Conservation (phyloP, 2,888 invertebrate species). For the Tupiocoris notatus region DNA sequence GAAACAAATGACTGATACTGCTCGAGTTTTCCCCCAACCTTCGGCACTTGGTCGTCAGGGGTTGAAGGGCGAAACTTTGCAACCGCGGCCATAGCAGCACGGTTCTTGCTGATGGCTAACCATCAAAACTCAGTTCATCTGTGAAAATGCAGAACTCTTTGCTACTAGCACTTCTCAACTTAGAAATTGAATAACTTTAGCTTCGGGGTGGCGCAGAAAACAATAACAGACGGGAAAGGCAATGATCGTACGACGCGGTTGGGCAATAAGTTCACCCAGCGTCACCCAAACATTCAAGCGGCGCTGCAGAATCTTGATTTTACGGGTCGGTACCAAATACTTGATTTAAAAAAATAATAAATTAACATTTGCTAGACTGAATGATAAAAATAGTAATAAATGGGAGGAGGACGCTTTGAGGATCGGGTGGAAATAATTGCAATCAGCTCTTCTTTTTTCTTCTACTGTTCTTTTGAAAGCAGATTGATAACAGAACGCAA, state of each 20-base stretch:
- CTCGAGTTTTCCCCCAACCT: background rate
- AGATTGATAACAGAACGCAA: too few relatives aligned
- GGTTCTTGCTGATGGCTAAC: conserved; percentile 11
- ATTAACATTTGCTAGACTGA: too few relatives aligned
- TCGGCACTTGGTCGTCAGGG: background rate
- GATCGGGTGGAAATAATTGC: background rate
- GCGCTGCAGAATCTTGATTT: too few relatives aligned
- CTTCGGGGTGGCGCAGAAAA: background rate
- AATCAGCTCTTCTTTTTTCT: background rate
- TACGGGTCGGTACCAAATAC: too few relatives aligned
- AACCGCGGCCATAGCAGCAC: background rate
- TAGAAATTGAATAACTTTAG: conserved; percentile 27
- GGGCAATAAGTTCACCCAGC: too few relatives aligned
- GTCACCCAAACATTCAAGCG: too few relatives aligned
- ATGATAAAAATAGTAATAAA: too few relatives aligned
- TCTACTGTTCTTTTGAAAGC: too few relatives aligned
- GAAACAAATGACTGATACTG: conserved; percentile 37
- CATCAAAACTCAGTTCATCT: conserved; percentile 35
- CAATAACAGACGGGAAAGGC: background rate
- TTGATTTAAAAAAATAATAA: too few relatives aligned
- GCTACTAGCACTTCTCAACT: background rate
- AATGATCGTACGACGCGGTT: too few relatives aligned
- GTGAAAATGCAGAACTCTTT: conserved; percentile 18
- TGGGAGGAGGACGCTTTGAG: background rate
- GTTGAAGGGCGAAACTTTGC: background rate